Evolutionary conservation across 2,888 invertebrate species (phyloP).

Genomic region (Eupithecia exiguata): DNA sequence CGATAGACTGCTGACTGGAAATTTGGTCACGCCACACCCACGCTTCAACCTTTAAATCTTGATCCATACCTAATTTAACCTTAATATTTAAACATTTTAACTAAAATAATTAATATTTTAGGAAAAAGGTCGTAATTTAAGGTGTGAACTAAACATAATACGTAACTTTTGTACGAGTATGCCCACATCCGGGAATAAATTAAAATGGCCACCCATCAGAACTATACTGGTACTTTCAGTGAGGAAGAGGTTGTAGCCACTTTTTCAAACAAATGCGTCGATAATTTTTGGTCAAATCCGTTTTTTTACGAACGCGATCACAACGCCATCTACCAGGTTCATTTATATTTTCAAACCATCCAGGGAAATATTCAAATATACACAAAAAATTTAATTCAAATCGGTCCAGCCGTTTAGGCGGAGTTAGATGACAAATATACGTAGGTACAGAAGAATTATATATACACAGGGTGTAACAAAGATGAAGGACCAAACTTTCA

Average conservation of each 20-base stretch:
- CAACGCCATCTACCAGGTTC: neutral
- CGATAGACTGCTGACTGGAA: neutral
- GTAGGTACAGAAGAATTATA: too few species aligned
- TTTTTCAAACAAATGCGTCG: neutral
- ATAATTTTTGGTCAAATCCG: neutral
- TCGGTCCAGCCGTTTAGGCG: too few species aligned
- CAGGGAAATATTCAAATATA: too few species aligned
- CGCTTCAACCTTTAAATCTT: neutral
- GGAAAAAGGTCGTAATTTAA: too few species aligned
- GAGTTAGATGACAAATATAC: too few species aligned
- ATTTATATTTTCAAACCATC: too few species aligned
- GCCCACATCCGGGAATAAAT: too few species aligned
- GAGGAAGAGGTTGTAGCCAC: neutral
- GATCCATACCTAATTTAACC: neutral
- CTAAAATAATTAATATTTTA: neutral
- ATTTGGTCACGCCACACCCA: slow-evolving; percentile 1
- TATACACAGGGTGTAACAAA: too few species aligned
- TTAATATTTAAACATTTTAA: neutral
- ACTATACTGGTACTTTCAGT: too few species aligned
- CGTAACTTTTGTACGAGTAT: neutral
- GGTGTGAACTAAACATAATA: neutral
- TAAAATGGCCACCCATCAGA: neutral
- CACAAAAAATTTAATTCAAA: too few species aligned
- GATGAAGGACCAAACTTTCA: too few species aligned
- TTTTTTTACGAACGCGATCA: too few species aligned